Evolutionary conservation across 2,888 invertebrate genomes (phyloP), one percentile per base, ranked within the genome.

Genomic region (Sminthurides aquaticus): DNA sequence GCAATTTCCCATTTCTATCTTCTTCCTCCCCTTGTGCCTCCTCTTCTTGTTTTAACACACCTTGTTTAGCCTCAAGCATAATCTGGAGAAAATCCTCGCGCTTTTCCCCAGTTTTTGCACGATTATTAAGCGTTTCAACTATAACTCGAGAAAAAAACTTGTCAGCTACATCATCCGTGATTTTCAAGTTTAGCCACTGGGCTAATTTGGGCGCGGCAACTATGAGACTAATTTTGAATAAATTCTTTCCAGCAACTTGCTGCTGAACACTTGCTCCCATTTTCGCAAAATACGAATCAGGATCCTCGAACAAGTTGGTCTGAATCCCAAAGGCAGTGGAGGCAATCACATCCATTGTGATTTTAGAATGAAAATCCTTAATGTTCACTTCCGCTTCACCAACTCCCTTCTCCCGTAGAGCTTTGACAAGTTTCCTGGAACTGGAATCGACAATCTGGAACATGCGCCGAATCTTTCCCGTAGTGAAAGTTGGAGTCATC

Each of bases 11-110:
- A 25, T 60, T 60, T 20, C 49, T 60, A 2, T 60, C 26, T 18
- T 59, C 24, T 11, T n/a, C 26, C 20, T 27, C 49, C 11, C n/a
- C 25, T 52, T 43, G 28, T 52, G 20, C 48, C 3, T 61, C 54
- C 8, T 61, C 52, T 27, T 60, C 60, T 2, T 27, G 15, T 52
- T 60, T 49, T 1, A 60, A 2, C 22, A 52, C n/a, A 2, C 60
- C 60, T 1, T 1, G 2, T 22, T 43, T 29, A 20, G 61, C 54
- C 28, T 61, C 61, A 1, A 61, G 2, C 61, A 61, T 28, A 24
- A 61, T 11, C n/a, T 61, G 61, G 18, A 61, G 27, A 24, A 61
- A 61, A 49, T 61, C 61, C 3, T 61, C 54, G 5, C 61, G 25
- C 18, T 29, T 54, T 26, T 61, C 61, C 27, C 61, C 61, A 1